Conservation (phyloP, 92 coral and sea anemone species). For the Umimayanthus kanabou region DNA sequence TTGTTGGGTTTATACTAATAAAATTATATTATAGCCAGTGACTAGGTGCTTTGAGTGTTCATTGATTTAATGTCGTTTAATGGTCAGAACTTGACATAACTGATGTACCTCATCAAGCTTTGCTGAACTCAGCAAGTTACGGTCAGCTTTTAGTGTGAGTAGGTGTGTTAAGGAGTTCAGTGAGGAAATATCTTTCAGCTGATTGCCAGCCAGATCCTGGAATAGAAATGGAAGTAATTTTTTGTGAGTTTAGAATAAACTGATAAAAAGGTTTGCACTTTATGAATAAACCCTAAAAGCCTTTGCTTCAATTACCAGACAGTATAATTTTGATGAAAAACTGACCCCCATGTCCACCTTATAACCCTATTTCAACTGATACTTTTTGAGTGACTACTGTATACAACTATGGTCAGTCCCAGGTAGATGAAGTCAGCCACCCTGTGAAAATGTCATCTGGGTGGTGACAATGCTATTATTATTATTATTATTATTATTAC, state of each 20-base stretch:
- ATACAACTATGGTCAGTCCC: no score
- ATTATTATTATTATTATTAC: not conserved
- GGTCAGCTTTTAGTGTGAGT: constrained; percentile 92
- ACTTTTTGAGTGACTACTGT: no score
- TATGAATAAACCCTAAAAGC: no score
- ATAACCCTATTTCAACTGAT: no score
- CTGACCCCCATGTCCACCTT: no score
- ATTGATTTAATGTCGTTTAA: no score
- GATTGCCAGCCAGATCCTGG: constrained; percentile 88
- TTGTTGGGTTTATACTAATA: no score
- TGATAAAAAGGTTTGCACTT: not conserved
- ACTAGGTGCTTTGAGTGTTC: not conserved
- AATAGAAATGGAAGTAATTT: not conserved
- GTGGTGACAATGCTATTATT: not conserved
- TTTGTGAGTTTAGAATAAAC: not conserved
- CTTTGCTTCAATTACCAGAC: no score
- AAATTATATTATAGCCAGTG: not conserved
- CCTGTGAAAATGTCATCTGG: no score
- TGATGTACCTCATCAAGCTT: constrained; percentile 88
- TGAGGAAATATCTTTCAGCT: constrained; percentile 83
- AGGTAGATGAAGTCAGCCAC: no score
- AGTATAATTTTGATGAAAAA: no score
- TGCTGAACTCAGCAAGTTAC: constrained; percentile 79
- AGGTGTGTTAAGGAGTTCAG: constrained; percentile 92
- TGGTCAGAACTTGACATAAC: not conserved